Conservation (phyloP, 2,113 vertebrate species). For the Pristiophorus japonicus region DNA sequence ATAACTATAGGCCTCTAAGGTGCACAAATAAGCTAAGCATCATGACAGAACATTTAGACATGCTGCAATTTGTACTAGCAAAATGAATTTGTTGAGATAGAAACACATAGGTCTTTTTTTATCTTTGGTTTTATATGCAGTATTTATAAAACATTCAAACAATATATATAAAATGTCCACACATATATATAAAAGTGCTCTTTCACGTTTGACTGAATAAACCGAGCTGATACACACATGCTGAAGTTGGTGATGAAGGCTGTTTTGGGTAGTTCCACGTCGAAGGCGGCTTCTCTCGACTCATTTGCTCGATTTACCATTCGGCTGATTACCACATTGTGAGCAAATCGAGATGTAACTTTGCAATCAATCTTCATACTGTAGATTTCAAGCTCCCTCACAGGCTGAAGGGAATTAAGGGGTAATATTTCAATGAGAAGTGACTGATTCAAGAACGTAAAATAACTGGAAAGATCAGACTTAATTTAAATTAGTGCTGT, state of each 20-base stretch:
- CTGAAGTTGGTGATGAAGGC: slow-evolving; percentile 89
- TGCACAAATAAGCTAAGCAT: background rate
- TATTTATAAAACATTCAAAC: background rate
- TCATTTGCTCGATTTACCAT: slow-evolving; percentile 66
- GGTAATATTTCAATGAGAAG: background rate
- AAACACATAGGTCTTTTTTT: background rate
- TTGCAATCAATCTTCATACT: slow-evolving; percentile 79
- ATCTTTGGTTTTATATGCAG: background rate
- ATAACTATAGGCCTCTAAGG: background rate
- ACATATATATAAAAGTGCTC: too few relatives aligned
- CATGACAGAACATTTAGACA: background rate
- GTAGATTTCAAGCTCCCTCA: slow-evolving; percentile 64
- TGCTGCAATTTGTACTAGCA: background rate
- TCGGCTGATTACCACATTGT: slow-evolving; percentile 77
- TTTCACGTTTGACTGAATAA: background rate
- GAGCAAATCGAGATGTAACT: slow-evolving; percentile 78
- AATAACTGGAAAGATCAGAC: background rate
- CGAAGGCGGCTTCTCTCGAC: slow-evolving; percentile 73
- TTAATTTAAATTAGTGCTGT: background rate
- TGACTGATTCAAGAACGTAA: background rate
- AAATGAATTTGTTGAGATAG: background rate
- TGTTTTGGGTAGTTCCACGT: slow-evolving; percentile 83
- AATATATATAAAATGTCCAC: background rate
- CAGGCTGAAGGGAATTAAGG: slow-evolving; percentile 7
- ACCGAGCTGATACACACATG: slow-evolving; percentile 65